A percentile compares a stretch with the other conserved stretches of the same genome.
These are phyloP conservation scores for Thereva nobilitata DNA, from an alignment of 2,888 invertebrate species.

Conservation along the genomic window DNA sequence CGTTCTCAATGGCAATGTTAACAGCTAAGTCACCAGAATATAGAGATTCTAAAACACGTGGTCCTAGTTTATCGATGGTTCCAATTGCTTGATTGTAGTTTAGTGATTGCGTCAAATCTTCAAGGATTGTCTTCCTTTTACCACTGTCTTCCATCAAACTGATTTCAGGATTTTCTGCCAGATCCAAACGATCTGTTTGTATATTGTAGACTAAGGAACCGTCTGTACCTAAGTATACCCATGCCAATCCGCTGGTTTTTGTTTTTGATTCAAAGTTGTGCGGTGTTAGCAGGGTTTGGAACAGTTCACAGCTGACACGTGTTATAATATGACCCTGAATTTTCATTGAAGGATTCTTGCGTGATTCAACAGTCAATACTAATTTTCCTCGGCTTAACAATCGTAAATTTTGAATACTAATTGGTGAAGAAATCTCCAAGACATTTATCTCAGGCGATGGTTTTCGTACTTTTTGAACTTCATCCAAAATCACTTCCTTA, in stretches of 20 bases:
- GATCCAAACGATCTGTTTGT: constrained; percentile 68
- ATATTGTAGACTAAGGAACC: constrained; percentile 80
- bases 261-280: constrained; percentile 59
- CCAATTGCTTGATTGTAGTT: constrained; percentile 71
- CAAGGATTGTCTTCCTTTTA: constrained; percentile 73
- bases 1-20: constrained; percentile 68
- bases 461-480: constrained; percentile 70
- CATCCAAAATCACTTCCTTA: constrained; percentile 73
- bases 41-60: constrained; percentile 79
- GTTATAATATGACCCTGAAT: constrained; percentile 75
- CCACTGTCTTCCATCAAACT: constrained; percentile 74
- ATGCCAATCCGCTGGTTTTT: constrained; percentile 70
- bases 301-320: constrained; percentile 78
- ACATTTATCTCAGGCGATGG: constrained; percentile 77
- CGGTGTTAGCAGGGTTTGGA: constrained; percentile 71
- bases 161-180: constrained; percentile 66
- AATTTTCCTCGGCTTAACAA: constrained; percentile 78
- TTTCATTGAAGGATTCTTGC: constrained; percentile 66
- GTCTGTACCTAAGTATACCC: constrained; percentile 77
- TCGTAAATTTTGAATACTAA: constrained; percentile 75
- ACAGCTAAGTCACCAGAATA: constrained; percentile 81
- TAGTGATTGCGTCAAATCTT: constrained; percentile 68
- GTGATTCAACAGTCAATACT: constrained; percentile 70
- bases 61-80: constrained; percentile 74
- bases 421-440: constrained; percentile 77